Evolutionary conservation across 2,888 invertebrate genomes (phyloP).

Genomic region (Drosophila sordidula): DNA sequence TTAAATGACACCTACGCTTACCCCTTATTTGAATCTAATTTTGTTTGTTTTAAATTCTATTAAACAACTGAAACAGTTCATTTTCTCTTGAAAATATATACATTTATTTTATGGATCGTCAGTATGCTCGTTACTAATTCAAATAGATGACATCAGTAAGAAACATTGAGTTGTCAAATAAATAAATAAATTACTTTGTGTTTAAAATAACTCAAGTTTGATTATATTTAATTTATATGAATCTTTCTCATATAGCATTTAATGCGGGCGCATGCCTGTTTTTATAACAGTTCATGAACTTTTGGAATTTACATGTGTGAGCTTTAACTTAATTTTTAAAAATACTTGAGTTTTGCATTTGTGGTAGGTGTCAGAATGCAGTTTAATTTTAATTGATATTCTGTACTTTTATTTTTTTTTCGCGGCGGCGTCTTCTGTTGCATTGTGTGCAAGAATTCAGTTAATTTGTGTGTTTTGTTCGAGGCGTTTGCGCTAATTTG

Average conservation of each 20-base stretch:
- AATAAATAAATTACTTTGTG: constrained; percentile 18
- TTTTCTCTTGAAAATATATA: too few species aligned
- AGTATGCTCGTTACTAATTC: neutral
- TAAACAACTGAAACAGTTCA: neutral
- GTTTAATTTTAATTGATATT: constrained; percentile 23
- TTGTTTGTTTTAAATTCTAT: neutral
- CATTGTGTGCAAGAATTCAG: constrained; percentile 62
- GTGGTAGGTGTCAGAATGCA: constrained; percentile 56
- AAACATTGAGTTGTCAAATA: constrained; percentile 15
- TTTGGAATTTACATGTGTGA: constrained; percentile 16
- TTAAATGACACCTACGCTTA: constrained; percentile 24
- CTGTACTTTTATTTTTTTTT: constrained; percentile 7
- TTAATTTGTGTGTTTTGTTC: constrained; percentile 58
- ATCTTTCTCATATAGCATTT: neutral
- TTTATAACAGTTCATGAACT: constrained; percentile 35
- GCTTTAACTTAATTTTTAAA: constrained; percentile 1
- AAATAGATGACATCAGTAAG: constrained; percentile 10
- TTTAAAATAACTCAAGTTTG: constrained; percentile 7
- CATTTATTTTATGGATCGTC: neutral
- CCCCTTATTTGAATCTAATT: neutral
- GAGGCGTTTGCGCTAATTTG: constrained; percentile 65
- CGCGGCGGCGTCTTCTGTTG: constrained; percentile 45
- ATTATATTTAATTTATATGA: constrained; percentile 15
- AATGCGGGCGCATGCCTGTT: constrained; percentile 9
- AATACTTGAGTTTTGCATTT: constrained; percentile 5